Evolutionary conservation across 2,113 vertebrate genomes (phyloP).

Genomic region (Lophotis ruficrista): DNA sequence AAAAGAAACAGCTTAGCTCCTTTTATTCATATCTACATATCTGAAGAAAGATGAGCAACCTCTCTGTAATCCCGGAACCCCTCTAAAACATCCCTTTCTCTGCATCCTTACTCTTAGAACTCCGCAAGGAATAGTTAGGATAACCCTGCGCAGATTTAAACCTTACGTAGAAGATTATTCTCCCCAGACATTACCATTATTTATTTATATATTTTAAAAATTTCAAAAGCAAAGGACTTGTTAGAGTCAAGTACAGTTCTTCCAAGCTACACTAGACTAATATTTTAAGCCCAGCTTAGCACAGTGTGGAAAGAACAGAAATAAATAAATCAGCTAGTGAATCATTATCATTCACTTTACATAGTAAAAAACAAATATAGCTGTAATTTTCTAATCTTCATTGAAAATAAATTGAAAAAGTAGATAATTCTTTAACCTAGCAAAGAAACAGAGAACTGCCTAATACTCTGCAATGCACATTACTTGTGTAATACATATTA

Average conservation of each 20-base stretch:
- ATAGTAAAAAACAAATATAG: conserved; percentile 67
- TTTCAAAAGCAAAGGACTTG: conserved; percentile 39
- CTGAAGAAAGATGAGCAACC: neutral
- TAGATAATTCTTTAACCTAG: conserved; percentile 63
- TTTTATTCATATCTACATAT: neutral
- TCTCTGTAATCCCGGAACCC: neutral
- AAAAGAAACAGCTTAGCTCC: neutral
- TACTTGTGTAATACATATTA: conserved; percentile 57
- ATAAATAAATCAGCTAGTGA: conserved; percentile 69
- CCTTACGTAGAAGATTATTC: neutral
- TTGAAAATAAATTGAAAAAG: conserved; percentile 74
- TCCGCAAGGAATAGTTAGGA: neutral
- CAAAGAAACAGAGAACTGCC: conserved; percentile 33
- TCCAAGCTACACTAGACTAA: conserved; percentile 44
- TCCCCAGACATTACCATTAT: neutral
- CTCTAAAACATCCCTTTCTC: neutral
- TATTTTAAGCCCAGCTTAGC: conserved; percentile 63
- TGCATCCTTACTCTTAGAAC: neutral
- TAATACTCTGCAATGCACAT: conserved; percentile 21
- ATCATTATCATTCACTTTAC: conserved; percentile 73
- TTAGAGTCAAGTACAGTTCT: conserved; percentile 19
- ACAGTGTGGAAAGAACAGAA: conserved; percentile 56
- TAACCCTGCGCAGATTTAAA: neutral
- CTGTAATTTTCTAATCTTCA: conserved; percentile 66
- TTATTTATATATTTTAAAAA: neutral